These are phyloP conservation scores for Poliocrania exsul DNA, from an alignment of 2,797 vertebrate genomes.

Conservation along the genomic window DNA sequence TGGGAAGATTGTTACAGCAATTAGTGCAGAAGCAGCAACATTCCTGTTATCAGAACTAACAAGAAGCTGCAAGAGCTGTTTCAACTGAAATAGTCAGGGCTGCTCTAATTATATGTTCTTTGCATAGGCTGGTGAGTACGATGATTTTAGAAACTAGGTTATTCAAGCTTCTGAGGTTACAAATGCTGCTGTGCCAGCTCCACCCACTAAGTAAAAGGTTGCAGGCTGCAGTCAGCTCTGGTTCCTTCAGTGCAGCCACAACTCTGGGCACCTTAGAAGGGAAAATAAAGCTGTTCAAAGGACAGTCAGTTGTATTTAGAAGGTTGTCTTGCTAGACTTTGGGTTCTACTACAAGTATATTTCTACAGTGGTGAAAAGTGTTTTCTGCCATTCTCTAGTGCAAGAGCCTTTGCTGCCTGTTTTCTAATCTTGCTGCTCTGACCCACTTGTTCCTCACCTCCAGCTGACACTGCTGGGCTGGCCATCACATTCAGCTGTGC, in stretches of 20 bases:
- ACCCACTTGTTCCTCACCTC: constrained; percentile 44
- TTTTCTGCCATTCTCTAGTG: neutral
- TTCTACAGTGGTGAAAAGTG: neutral
- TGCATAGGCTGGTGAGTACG: constrained; percentile 36
- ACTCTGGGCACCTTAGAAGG: neutral
- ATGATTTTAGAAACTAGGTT: constrained; percentile 68
- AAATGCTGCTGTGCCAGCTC: constrained; percentile 63
- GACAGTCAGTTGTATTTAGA: neutral
- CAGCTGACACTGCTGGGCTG: neutral
- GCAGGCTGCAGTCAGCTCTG: neutral
- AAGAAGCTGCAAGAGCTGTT: constrained; percentile 63
- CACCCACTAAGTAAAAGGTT: constrained; percentile 66
- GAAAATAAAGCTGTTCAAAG: neutral
- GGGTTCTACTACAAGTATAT: neutral
- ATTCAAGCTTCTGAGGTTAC: constrained; percentile 68
- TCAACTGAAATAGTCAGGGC: constrained; percentile 55
- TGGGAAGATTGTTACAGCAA: constrained; percentile 39
- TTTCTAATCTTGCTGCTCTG: constrained; percentile 36
- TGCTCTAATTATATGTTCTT: constrained; percentile 67
- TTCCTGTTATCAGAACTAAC: constrained; percentile 60
- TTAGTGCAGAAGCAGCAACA: constrained; percentile 65
- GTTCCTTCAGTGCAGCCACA: neutral
- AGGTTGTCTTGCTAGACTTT: neutral
- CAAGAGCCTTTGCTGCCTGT: neutral
- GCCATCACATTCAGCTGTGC: constrained; percentile 3